Evolutionary conservation across 2,797 vertebrate genomes (phyloP).

Genomic region (Pitangus sulphuratus): DNA sequence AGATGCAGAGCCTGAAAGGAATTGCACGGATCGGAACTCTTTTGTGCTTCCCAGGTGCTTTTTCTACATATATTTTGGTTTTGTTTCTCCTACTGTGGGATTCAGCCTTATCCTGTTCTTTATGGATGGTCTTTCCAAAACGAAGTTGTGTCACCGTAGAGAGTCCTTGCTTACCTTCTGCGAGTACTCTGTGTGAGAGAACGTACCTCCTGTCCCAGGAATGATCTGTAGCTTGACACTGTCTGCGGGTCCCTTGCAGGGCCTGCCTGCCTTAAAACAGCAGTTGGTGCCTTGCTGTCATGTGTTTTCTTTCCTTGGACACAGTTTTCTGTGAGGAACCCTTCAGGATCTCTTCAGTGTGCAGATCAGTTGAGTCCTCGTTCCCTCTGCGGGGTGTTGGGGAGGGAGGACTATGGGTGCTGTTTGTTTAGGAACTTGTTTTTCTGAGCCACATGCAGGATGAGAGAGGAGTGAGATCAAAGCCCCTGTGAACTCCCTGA

Average conservation of each 20-base stretch:
- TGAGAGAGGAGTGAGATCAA: neutral
- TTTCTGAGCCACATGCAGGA: fast-evolving
- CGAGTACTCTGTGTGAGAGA: neutral
- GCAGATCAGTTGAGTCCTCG: fast-evolving
- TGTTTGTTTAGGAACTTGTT: neutral
- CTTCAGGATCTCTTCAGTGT: neutral
- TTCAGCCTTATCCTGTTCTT: neutral
- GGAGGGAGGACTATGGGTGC: fast-evolving
- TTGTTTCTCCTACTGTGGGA: neutral
- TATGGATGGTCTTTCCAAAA: neutral
- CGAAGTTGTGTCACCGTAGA: neutral
- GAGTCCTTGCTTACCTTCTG: neutral
- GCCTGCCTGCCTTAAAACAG: neutral
- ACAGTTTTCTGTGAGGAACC: neutral
- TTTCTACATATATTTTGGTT: fast-evolving
- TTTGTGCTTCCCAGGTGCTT: neutral
- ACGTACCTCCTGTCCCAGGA: fast-evolving
- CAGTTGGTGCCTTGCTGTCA: neutral
- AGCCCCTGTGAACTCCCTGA: neutral
- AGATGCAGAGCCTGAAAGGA: neutral
- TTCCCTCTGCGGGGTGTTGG: neutral
- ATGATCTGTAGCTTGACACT: neutral
- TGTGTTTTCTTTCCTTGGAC: neutral
- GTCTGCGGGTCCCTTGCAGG: neutral
- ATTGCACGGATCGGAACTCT: neutral